Evolutionary conservation across 2,888 invertebrate species (phyloP).

Genomic region (Capitulum mitella): DNA sequence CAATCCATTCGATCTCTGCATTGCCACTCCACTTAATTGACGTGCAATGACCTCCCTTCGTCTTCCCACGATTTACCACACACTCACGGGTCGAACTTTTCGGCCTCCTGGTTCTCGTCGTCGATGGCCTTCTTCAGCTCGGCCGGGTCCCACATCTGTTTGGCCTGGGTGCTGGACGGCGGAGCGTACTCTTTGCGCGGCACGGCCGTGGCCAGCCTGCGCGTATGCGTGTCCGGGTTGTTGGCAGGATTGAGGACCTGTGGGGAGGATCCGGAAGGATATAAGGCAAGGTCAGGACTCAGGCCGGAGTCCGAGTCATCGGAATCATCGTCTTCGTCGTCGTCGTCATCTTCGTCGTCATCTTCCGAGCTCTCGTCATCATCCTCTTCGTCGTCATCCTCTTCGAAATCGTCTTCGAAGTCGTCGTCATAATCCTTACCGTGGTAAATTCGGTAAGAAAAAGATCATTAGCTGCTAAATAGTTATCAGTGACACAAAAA

Average conservation of each 20-base stretch:
- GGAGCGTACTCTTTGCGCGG: background rate
- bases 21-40: no score
- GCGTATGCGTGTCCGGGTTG: background rate
- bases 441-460: background rate
- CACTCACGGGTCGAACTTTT: slow-evolving; percentile 9
- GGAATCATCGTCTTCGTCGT: background rate
- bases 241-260: slow-evolving; percentile 1
- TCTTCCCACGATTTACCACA: no score
- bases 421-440: background rate
- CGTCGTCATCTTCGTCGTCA: background rate
- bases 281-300: background rate
- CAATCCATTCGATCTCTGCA: no score
- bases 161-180: background rate
- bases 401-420: background rate
- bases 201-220: background rate
- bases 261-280: background rate
- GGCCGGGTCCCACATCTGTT: background rate
- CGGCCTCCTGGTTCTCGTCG: background rate
- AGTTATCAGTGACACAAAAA: no score
- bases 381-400: background rate
- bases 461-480: no score
- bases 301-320: background rate
- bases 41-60: no score
- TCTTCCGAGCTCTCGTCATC: background rate
- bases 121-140: background rate